Evolutionary conservation across 2,797 vertebrate species (phyloP).

Genomic region (Oophaga sylvatica): DNA sequence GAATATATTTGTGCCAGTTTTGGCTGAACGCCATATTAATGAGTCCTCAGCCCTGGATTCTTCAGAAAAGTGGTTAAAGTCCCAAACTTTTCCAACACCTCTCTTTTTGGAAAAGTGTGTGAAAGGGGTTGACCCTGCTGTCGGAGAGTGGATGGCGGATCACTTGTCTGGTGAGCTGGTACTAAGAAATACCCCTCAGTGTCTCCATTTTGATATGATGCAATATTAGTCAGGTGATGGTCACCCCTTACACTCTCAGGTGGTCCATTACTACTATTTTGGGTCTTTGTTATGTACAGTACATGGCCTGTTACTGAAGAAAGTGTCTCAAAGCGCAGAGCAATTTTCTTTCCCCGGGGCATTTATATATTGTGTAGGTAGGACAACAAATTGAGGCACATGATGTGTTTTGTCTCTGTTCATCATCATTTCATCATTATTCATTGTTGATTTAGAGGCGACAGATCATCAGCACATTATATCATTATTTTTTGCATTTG

Average conservation of each 20-base stretch:
- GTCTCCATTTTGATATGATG: not conserved
- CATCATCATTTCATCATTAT: not conserved
- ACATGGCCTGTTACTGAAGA: not conserved
- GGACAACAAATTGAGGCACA: not conserved
- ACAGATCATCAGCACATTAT: not conserved
- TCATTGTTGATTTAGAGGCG: not conserved
- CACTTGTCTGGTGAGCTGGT: too few relatives aligned
- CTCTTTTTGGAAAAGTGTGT: too few relatives aligned
- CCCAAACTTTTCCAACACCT: too few relatives aligned
- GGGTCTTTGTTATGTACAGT: not conserved
- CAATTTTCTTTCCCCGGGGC: slow-evolving; percentile 21
- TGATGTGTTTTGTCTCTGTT: not conserved
- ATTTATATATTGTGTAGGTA: not conserved
- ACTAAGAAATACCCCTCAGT: not conserved
- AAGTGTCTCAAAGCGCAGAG: not conserved
- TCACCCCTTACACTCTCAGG: not conserved
- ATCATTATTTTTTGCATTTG: not conserved
- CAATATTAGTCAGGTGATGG: not conserved
- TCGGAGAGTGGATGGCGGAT: too few relatives aligned
- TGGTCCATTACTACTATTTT: not conserved
- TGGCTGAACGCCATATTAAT: too few relatives aligned
- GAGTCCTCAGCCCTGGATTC: too few relatives aligned
- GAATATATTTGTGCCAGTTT: too few relatives aligned
- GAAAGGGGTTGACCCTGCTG: too few relatives aligned
- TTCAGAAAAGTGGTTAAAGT: too few relatives aligned